Conservation (phyloP, 1,140 invertebrate species). For the Aphidius gifuensis region DNA sequence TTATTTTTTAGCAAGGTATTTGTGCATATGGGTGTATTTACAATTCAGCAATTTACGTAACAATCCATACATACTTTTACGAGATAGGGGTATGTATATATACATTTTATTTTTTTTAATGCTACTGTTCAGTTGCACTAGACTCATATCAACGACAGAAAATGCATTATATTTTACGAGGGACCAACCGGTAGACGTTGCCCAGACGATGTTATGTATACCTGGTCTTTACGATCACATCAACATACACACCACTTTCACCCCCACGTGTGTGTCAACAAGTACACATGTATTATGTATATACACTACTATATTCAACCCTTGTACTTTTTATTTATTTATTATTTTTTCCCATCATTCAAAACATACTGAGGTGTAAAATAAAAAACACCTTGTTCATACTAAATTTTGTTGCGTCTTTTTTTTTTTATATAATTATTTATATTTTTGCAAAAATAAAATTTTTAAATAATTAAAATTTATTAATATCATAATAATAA, state of each 20-base stretch:
- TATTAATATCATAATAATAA: too few relatives aligned
- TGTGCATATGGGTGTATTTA: slow-evolving; percentile 34
- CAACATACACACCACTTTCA: neutral
- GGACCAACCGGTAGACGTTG: slow-evolving; percentile 24
- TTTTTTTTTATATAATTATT: too few relatives aligned
- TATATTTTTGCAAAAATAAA: too few relatives aligned
- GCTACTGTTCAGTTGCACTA: slow-evolving; percentile 1
- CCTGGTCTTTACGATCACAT: slow-evolving; percentile 26
- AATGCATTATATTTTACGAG: slow-evolving; percentile 46
- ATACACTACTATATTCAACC: neutral
- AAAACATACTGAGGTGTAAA: too few relatives aligned
- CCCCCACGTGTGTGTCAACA: neutral
- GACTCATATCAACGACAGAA: slow-evolving; percentile 31
- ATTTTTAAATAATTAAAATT: too few relatives aligned
- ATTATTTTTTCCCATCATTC: too few relatives aligned
- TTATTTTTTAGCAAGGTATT: too few relatives aligned
- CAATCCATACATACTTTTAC: slow-evolving; percentile 45
- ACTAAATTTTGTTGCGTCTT: too few relatives aligned
- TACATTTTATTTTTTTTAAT: neutral
- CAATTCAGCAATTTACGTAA: slow-evolving; percentile 39
- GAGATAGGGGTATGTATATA: slow-evolving; percentile 41
- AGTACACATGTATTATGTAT: neutral
- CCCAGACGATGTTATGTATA: slow-evolving; percentile 22
- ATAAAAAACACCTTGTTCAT: too few relatives aligned
- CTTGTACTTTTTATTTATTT: too few relatives aligned